Evolutionary conservation across 2,888 invertebrate species (phyloP).

Genomic region (Acanthoscelides obtectus): DNA sequence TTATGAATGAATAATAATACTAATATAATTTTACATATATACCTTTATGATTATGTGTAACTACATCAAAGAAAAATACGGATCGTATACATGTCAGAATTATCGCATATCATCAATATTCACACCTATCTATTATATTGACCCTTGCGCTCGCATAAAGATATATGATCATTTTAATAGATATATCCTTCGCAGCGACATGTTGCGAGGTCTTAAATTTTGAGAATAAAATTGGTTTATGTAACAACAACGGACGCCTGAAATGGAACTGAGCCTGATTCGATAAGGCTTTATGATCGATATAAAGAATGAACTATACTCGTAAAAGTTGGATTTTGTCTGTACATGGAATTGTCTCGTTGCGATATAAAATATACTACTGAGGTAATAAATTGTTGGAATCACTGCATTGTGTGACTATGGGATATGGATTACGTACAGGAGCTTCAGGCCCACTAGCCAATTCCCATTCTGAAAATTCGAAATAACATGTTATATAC

Average conservation of each 20-base stretch:
- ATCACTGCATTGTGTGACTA: neutral
- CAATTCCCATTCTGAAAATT: too few species aligned
- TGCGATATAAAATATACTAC: neutral
- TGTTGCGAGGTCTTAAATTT: neutral
- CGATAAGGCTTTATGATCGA: neutral
- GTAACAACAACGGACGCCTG: neutral
- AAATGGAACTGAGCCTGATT: neutral
- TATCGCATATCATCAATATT: neutral
- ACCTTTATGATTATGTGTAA: too few species aligned
- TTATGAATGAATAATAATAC: too few species aligned
- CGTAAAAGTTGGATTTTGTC: neutral
- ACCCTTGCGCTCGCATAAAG: neutral
- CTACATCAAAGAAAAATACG: too few species aligned
- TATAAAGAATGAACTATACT: neutral
- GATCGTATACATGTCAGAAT: neutral
- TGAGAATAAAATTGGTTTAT: neutral
- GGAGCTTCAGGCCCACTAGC: too few species aligned
- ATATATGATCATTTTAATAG: neutral
- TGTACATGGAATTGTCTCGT: neutral
- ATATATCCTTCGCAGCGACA: neutral
- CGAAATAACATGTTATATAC: too few species aligned
- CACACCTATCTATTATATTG: neutral
- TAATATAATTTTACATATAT: too few species aligned
- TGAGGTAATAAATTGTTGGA: neutral
- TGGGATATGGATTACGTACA: neutral